Percentiles rank a stretch among this genome's conserved stretches.
phyloP scores from a whole-genome alignment of 2,888 invertebrate genomes.

The Tinea semifulvella region DNA sequence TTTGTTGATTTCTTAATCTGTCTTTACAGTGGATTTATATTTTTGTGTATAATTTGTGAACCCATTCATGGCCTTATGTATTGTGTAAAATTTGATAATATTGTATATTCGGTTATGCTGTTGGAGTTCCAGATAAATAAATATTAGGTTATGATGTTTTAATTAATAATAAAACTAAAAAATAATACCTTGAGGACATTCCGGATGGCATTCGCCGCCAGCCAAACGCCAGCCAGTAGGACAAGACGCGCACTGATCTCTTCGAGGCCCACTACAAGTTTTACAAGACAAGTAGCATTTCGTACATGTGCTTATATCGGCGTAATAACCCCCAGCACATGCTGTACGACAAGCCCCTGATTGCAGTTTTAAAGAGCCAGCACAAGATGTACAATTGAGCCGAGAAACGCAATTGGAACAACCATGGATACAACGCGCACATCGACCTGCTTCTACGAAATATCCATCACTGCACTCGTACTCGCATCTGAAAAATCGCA shows the following conservation, averaged over 20 bases:
- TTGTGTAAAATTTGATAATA: too few species aligned
- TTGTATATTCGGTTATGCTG: too few species aligned
- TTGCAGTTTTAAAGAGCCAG: slow-evolving; percentile 78
- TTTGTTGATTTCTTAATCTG: too few species aligned
- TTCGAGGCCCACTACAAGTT: slow-evolving; percentile 85
- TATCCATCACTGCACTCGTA: slow-evolving; percentile 81
- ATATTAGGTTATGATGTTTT: too few species aligned
- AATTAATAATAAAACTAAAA: background rate
- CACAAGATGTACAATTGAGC: slow-evolving; percentile 82
- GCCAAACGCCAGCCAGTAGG: slow-evolving; percentile 83
- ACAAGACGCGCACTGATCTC: slow-evolving; percentile 87
- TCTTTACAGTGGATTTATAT: too few species aligned
- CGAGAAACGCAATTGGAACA: slow-evolving; percentile 81
- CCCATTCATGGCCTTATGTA: too few species aligned
- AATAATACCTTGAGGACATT: slow-evolving; percentile 77
- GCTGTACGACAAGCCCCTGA: slow-evolving; percentile 84
- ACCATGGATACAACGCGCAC: slow-evolving; percentile 81
- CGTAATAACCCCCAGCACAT: slow-evolving; percentile 85
- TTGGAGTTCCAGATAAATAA: too few species aligned
- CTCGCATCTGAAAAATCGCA: slow-evolving; percentile 75
- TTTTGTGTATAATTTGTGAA: too few species aligned
- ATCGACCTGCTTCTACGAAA: slow-evolving; percentile 77
- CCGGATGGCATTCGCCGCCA: slow-evolving; percentile 85
- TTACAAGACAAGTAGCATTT: slow-evolving; percentile 86
- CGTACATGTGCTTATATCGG: slow-evolving; percentile 82